Percentiles rank a stretch among this genome's conserved stretches.
Evolutionary conservation across 2,888 invertebrate genomes (phyloP).

Genomic region (Drosophila maculinotata): DNA sequence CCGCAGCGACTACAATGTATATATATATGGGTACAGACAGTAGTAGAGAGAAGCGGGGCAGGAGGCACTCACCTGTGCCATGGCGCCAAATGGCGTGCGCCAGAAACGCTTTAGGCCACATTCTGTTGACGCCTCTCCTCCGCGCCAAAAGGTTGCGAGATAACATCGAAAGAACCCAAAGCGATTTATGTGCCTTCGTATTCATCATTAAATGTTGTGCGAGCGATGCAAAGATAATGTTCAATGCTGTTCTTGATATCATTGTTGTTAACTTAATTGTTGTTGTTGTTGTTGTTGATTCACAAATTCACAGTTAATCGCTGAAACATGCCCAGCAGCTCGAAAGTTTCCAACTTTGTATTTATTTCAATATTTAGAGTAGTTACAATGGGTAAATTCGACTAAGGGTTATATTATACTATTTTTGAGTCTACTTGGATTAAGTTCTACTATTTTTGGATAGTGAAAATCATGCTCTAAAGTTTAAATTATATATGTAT

Average conservation of each 20-base stretch:
- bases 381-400: too few species aligned
- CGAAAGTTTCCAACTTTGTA: constrained; percentile 23
- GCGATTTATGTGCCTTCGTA: constrained; percentile 72
- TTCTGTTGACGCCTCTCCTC: constrained; percentile 61
- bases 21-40: neutral
- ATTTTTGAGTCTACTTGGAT: too few species aligned
- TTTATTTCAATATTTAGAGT: constrained; percentile 62
- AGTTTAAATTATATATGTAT: too few species aligned
- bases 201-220: constrained; percentile 73
- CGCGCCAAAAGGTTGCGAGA: constrained; percentile 21
- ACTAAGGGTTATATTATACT: too few species aligned
- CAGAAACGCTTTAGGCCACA: constrained; percentile 62
- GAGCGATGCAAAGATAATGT: constrained; percentile 62
- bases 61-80: constrained; percentile 51
- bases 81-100: constrained; percentile 63
- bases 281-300: constrained; percentile 44
- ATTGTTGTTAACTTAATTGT: constrained; percentile 12
- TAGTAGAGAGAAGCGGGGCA: too few species aligned
- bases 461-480: too few species aligned
- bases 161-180: constrained; percentile 59
- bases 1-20: constrained; percentile 21
- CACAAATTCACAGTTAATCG: constrained; percentile 77
- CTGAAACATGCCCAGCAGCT: constrained; percentile 11
- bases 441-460: too few species aligned
- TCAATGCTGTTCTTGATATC: constrained; percentile 12